These are phyloP conservation scores for Radopholus similis DNA, from an alignment of 1,140 invertebrate species.

Conservation along the genomic window DNA sequence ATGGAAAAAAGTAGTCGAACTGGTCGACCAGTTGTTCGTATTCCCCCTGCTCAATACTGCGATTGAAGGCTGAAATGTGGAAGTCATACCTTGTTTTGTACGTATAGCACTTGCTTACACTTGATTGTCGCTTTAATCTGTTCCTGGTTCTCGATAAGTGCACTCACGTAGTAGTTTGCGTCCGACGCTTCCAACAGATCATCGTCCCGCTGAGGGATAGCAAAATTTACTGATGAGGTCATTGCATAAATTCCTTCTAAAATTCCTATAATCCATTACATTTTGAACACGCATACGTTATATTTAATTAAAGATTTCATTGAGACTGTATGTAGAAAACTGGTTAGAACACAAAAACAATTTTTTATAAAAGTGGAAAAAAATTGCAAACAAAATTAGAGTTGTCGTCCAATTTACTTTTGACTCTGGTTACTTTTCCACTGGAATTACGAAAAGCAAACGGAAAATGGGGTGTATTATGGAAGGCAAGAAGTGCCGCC, in stretches of 20 bases:
- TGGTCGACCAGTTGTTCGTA: conserved; percentile 18
- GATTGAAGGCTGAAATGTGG: conserved; percentile 15
- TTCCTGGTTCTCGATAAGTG: conserved; percentile 18
- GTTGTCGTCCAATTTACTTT: no score
- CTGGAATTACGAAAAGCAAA: conserved; percentile 29
- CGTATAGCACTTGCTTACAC: no score
- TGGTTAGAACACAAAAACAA: no score
- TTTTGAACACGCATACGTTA: not conserved
- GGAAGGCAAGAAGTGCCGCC: conserved; percentile 30
- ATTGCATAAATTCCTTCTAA: not conserved
- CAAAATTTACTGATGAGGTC: not conserved
- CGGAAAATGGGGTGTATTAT: conserved; percentile 34
- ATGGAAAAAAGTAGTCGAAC: conserved; percentile 26
- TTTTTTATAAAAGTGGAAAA: not conserved
- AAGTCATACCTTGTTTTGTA: no score
- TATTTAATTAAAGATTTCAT: not conserved
- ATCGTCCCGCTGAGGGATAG: conserved; percentile 25
- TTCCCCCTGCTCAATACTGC: conserved; percentile 9
- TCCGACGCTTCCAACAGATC: conserved; percentile 29
- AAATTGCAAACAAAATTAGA: conserved; percentile 15
- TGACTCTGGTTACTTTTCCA: conserved; percentile 23
- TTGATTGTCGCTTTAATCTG: conserved; percentile 16
- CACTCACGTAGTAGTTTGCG: conserved; percentile 16
- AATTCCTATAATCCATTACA: conserved; percentile 9
- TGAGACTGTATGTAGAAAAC: no score